Conservation (phyloP, 2,113 vertebrate species). For the Rhegmatorhina hoffmannsi region DNA sequence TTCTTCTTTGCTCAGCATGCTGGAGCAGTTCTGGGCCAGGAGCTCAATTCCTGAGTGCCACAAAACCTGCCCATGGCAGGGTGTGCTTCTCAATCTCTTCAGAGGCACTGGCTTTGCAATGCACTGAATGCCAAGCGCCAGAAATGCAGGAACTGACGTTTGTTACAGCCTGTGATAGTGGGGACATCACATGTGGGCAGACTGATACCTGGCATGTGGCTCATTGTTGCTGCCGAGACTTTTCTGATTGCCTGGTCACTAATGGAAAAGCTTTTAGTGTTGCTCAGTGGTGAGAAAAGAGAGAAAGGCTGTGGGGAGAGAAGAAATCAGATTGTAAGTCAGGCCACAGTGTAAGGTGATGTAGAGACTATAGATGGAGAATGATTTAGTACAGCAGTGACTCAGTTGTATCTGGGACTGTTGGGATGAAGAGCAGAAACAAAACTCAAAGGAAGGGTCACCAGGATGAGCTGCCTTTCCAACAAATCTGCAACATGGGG, state of each 20-base stretch:
- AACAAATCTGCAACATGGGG: background rate
- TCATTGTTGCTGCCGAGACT: background rate
- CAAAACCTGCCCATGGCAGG: background rate
- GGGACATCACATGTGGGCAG: background rate
- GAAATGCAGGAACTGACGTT: background rate
- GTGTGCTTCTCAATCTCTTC: background rate
- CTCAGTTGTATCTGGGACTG: background rate
- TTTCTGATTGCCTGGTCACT: background rate
- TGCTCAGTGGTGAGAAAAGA: background rate
- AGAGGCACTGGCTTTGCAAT: background rate
- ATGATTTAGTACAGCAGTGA: background rate
- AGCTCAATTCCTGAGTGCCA: background rate
- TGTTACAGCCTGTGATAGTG: background rate
- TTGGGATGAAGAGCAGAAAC: background rate
- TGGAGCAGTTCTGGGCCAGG: background rate
- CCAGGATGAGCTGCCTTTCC: background rate
- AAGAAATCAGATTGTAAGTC: background rate
- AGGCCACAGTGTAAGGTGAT: background rate
- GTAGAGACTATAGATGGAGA: background rate
- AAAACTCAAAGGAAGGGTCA: background rate
- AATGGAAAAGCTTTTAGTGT: background rate
- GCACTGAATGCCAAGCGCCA: background rate
- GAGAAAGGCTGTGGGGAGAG: background rate
- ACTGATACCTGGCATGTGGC: background rate
- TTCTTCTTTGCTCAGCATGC: background rate